Conservation (phyloP, 1,140 invertebrate genomes). For the Trichonephila clavata region DNA sequence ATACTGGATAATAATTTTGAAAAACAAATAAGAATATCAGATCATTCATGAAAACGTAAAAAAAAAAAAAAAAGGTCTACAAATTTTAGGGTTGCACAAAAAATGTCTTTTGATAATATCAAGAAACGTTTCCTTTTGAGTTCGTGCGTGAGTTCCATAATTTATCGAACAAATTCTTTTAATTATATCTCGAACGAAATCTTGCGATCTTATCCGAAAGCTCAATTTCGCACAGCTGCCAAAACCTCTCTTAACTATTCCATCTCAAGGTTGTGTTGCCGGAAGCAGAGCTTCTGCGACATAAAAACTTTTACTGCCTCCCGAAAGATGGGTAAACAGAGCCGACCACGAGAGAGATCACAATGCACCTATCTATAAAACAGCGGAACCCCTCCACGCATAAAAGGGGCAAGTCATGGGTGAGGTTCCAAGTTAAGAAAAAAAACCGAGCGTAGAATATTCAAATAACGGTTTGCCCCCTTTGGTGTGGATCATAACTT, state of each 20-base stretch:
- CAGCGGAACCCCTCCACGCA: not conserved
- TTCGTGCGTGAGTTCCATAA: too few relatives aligned
- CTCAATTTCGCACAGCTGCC: not conserved
- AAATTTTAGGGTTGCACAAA: too few relatives aligned
- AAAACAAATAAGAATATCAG: too few relatives aligned
- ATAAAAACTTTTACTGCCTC: slow-evolving; percentile 36
- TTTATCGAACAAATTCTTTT: not conserved
- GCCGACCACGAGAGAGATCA: not conserved
- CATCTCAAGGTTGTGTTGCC: slow-evolving; percentile 48
- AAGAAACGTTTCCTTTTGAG: too few relatives aligned
- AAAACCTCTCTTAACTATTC: not conserved
- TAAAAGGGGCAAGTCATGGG: slow-evolving; percentile 36
- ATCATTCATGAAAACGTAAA: too few relatives aligned
- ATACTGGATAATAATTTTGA: too few relatives aligned
- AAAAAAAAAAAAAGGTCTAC: too few relatives aligned
- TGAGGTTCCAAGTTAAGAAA: not conserved
- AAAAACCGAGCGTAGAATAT: slow-evolving; percentile 28
- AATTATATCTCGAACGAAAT: not conserved
- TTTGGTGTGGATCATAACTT: not conserved
- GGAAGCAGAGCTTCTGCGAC: not conserved
- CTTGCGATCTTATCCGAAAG: not conserved
- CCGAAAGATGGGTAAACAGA: not conserved
- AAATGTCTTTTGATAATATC: too few relatives aligned
- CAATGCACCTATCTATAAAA: slow-evolving; percentile 56
- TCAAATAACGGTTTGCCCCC: not conserved